phyloP scores from a whole-genome alignment of 1,140 invertebrate genomes.

The Pollicipes pollicipes region DNA sequence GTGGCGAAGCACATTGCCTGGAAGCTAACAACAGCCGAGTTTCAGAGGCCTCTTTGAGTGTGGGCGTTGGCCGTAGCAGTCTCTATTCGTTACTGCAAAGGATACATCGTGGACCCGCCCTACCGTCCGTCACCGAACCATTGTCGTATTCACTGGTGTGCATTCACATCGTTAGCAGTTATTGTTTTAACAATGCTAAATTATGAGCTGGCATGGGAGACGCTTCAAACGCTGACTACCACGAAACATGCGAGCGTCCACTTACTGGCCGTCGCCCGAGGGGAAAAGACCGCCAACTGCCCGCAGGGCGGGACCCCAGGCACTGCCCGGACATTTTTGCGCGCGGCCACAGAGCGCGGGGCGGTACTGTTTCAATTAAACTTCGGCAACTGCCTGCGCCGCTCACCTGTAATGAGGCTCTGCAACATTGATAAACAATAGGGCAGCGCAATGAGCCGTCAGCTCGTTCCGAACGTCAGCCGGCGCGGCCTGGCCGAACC shows the following conservation, averaged over 20 bases:
- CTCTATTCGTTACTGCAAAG: not conserved
- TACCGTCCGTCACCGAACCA: not conserved
- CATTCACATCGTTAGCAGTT: not conserved
- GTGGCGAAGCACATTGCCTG: not conserved
- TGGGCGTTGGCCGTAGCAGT: no score
- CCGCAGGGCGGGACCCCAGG: not conserved
- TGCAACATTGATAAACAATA: not conserved
- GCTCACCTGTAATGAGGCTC: no score
- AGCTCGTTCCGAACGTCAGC: not conserved
- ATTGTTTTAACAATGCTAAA: not conserved
- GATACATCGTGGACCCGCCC: not conserved
- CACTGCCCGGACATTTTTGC: not conserved
- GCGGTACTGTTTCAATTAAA: not conserved
- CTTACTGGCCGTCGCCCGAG: not conserved
- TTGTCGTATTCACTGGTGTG: not conserved
- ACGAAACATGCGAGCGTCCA: not conserved
- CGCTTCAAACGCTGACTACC: not conserved
- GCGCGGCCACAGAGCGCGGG: not conserved
- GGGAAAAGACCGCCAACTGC: not conserved
- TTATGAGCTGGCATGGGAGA: not conserved
- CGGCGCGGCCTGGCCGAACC: no score
- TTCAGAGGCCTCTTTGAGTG: no score
- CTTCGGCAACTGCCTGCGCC: no score
- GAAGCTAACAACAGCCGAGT: not conserved
- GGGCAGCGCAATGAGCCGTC: not conserved